Percentiles rank a stretch among this genome's conserved stretches.
These are phyloP conservation scores for Montipora cactus DNA, from an alignment of 64 coral and sea anemone genomes.

Conservation along the genomic window DNA sequence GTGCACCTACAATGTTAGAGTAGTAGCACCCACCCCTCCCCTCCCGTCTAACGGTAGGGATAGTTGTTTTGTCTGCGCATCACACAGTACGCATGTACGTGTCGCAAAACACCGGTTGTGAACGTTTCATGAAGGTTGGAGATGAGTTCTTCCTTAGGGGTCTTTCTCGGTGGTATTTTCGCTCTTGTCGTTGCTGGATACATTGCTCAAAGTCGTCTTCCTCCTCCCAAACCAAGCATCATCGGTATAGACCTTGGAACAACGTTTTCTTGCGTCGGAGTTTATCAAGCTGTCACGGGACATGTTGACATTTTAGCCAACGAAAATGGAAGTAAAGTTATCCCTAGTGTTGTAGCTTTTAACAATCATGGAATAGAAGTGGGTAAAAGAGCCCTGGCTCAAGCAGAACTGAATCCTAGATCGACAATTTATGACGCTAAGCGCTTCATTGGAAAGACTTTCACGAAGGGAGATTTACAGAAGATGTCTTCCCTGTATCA, in stretches of 20 bases:
- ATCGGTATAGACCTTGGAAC: constrained; percentile 98
- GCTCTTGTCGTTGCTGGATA: constrained; percentile 95
- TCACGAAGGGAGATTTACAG: constrained; percentile 82
- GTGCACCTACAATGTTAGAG: not conserved
- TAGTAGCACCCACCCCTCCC: not conserved
- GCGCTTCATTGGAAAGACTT: constrained; percentile 93
- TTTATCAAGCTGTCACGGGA: constrained; percentile 93
- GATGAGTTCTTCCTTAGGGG: constrained; percentile 89
- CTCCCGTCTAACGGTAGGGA: not conserved
- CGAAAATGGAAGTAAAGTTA: constrained; percentile 89
- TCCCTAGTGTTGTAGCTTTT: constrained; percentile 96
- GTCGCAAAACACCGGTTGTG: not conserved
- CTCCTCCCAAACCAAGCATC: constrained; percentile 97
- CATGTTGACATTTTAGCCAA: constrained; percentile 95
- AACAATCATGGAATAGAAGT: constrained; percentile 86
- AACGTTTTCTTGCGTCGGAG: constrained; percentile 94
- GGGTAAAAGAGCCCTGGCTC: constrained; percentile 83
- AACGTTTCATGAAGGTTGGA: constrained; percentile 14
- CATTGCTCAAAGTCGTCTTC: constrained; percentile 97
- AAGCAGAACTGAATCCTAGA: constrained; percentile 89
- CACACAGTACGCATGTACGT: constrained; percentile 63
- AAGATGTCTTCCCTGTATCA: constrained; percentile 84
- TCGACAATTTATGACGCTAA: constrained; percentile 96
- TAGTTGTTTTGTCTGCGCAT: constrained; percentile 22
- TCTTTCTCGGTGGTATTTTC: constrained; percentile 90